Base-by-base conservation (phyloP, 2,888 invertebrate genomes). In the Agonopterix heracliana region DNA sequence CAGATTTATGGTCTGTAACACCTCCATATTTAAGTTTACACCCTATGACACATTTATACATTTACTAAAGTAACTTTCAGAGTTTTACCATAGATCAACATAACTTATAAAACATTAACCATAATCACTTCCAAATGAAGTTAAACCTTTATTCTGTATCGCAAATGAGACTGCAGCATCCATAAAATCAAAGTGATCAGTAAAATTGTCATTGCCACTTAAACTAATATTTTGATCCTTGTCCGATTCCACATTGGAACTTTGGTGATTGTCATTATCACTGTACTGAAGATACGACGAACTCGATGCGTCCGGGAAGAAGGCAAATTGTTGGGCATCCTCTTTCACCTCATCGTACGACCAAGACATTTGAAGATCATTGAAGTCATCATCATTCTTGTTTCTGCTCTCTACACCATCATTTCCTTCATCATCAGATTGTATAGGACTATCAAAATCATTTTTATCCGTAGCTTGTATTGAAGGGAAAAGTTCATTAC, bases 161-260 rank as follows among this genome's bases (percentile, higher is more conserved):
- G 94, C 94, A 63, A 91, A 92, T 42, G 92, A 89, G n/a, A 94
- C 92, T n/a, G 94, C 94, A 46, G 92, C 89, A 78, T 93, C 92
- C 57, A 94, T 76, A 65, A 93, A 92, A 64, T 93, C 92, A 70
- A 77, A 85, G 56, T 86, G 78, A 64, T 66, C 69, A 11, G 58
- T 54, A 49, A 63, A 61, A 12, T 34, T 13, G 46, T 66, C 60
- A 60, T 66, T 70, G n/a, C 69, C 70, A 54, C 61, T 58, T 35
- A 60, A 59, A 45, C 66, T 26, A 26, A 26, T 66, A 9, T 68
- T 66, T 48, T 69, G 64, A 41, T 57, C 58, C 47, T 68, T 10
- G 12, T 41, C 63, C 61, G 60, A 67, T 12, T 66, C 69, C 55
- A 59, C 59, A 52, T 59, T 63, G 9, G 64, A 59, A 45, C 60